Evolutionary conservation across 2,888 invertebrate genomes (phyloP), one percentile per base, ranked within the genome.

Genomic region (Callimorpha dominula): DNA sequence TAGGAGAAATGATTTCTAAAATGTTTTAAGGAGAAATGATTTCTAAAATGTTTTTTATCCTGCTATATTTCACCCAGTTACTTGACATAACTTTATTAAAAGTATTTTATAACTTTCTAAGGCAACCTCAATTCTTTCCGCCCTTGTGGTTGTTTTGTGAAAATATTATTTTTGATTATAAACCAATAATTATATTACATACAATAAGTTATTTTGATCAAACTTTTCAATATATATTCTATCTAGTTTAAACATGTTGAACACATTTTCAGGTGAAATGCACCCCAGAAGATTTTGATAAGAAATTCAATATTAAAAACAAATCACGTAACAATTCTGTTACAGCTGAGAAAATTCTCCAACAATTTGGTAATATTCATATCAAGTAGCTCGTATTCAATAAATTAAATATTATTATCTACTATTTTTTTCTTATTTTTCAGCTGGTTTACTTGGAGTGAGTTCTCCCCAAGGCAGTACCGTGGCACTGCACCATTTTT

Each of bases 401-500:
- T 11, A 57, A n/a, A 15, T 11, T 0, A 62, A 46, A 1, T 1
- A 46, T 4, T 46, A 46, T 46, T 46, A 9, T 46, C 43, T 46
- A 46, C 4, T 46, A 6, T 3, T 6, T 70, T 20, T 42, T 65
- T 31, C 57, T 50, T 71, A 14, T 17, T 88, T 96, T 93, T 83
- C 93, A 93, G 97, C 96, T 78, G 97, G 96, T 7, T 95, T 95
- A 94, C 87, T 95, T 6, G 95, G 96, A 5, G 95, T 95, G 14
- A 92, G 92, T 64, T 94, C 94, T 0, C 93, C 92, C 0, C 92
- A 94, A 74, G 94, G 93, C 76, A 95, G 94, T 80, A 90, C 91
- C 8, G 88, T 90, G 8, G 94, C 96, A 20, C 93, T 96, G 40
- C 96, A 97, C 86, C 97, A 97, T 84, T 97, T 97, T 91, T 97